Conservation (phyloP, 2,888 invertebrate genomes). For the Cantharis flavilabris region DNA sequence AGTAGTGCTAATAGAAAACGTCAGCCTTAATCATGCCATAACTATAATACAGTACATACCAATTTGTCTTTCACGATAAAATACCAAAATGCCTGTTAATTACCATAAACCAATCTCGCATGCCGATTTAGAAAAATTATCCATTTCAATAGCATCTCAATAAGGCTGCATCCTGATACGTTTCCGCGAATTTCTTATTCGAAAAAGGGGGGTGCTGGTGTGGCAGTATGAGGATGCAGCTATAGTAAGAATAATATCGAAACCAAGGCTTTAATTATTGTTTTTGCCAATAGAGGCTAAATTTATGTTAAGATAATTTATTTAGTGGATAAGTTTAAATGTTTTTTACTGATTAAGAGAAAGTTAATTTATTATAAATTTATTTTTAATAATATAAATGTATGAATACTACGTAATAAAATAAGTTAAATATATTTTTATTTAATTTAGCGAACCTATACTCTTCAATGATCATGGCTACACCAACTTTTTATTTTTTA, state of each 20-base stretch:
- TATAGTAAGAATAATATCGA: neutral
- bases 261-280: neutral
- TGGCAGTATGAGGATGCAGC: neutral
- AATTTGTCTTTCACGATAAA: conserved; percentile 22
- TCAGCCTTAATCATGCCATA: conserved; percentile 7
- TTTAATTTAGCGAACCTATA: too few relatives aligned
- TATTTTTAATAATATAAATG: neutral
- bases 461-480: too few relatives aligned
- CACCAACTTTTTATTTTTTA: too few relatives aligned
- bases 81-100: neutral
- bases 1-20: neutral
- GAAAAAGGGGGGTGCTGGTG: neutral
- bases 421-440: neutral
- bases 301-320: conserved; percentile 7
- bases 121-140: neutral
- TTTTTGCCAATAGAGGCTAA: conserved; percentile 30
- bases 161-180: neutral
- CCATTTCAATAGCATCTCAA: neutral
- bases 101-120: conserved; percentile 3
- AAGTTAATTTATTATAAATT: conserved; percentile 1
- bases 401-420: neutral
- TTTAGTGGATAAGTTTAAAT: conserved; percentile 4
- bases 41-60: conserved; percentile 17
- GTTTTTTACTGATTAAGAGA: conserved; percentile 4
- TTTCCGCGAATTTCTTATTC: too few relatives aligned